Percentiles rank a stretch among this genome's conserved stretches.
Conservation (phyloP, 2,888 invertebrate species). For the Flexamia atlantica region DNA sequence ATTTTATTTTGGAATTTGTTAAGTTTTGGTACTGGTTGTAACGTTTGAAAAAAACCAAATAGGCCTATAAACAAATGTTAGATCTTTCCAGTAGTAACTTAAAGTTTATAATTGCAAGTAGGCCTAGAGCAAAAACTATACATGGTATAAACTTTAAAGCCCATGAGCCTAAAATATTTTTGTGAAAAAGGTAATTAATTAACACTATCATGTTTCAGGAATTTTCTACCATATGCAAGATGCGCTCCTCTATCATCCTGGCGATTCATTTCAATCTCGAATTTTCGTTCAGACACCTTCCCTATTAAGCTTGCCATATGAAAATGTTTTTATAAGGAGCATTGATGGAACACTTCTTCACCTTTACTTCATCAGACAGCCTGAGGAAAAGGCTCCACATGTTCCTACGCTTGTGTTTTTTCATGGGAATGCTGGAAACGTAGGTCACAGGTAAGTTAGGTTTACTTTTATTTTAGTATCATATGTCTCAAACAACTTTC, state of each 20-base stretch:
- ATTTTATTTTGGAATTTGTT: too few species aligned
- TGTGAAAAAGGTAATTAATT: too few species aligned
- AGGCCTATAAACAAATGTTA: too few species aligned
- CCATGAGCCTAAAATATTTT: too few species aligned
- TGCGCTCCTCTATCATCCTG: conserved; percentile 91
- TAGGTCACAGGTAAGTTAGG: conserved; percentile 87
- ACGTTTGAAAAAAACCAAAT: too few species aligned
- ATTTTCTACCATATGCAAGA: conserved; percentile 93
- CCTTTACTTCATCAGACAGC: conserved; percentile 89
- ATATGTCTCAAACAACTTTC: too few species aligned
- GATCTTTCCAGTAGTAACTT: too few species aligned
- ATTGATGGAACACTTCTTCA: conserved; percentile 88
- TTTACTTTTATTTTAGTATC: too few species aligned
- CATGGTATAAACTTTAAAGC: too few species aligned
- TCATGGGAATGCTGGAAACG: conserved; percentile 98
- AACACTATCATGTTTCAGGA: conserved; percentile 82
- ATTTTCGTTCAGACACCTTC: conserved; percentile 93
- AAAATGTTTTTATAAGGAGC: conserved; percentile 87
- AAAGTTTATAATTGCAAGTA: too few species aligned
- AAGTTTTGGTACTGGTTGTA: too few species aligned
- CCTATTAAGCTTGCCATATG: conserved; percentile 91
- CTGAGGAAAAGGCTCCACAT: conserved; percentile 81
- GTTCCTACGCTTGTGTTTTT: conserved; percentile 93
- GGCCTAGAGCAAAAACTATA: too few species aligned
- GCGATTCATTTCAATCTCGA: conserved; percentile 92